A percentile compares a stretch with the other conserved stretches of the same genome.
Conservation (phyloP, 2,113 vertebrate species). For the Silurus asotus region DNA sequence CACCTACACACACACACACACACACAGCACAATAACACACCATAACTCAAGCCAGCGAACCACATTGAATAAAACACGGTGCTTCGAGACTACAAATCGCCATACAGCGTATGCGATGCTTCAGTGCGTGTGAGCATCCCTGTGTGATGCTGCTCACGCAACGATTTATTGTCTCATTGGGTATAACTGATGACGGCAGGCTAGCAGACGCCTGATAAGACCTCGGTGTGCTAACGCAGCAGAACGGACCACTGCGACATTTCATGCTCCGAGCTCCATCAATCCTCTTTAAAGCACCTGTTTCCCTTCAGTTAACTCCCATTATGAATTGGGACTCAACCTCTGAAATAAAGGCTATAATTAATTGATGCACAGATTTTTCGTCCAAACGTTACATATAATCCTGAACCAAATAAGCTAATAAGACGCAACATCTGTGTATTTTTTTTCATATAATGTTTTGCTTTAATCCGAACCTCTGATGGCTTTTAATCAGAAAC, state of each 20-base stretch:
- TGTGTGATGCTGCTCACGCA: background rate
- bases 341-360: background rate
- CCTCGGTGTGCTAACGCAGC: conserved; percentile 28
- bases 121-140: background rate
- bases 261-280: conserved; percentile 29
- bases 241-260: conserved; percentile 26
- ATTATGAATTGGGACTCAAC: background rate
- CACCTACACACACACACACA: background rate
- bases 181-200: conserved; percentile 17
- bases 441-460: no score
- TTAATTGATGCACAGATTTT: background rate
- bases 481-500: background rate
- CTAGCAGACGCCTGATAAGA: conserved; percentile 10
- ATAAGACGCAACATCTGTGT: background rate
- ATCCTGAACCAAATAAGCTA: background rate
- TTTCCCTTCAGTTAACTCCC: conserved; percentile 2
- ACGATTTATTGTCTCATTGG: conserved; percentile 19
- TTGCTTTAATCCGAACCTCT: background rate
- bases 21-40: conserved; percentile 5
- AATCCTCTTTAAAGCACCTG: conserved; percentile 25
- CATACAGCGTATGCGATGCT: background rate
- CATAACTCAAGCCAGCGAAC: background rate
- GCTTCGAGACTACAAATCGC: background rate
- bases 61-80: background rate
- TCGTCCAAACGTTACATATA: background rate